Conservation (phyloP, 2,888 invertebrate genomes). For the Dione vanillae region DNA sequence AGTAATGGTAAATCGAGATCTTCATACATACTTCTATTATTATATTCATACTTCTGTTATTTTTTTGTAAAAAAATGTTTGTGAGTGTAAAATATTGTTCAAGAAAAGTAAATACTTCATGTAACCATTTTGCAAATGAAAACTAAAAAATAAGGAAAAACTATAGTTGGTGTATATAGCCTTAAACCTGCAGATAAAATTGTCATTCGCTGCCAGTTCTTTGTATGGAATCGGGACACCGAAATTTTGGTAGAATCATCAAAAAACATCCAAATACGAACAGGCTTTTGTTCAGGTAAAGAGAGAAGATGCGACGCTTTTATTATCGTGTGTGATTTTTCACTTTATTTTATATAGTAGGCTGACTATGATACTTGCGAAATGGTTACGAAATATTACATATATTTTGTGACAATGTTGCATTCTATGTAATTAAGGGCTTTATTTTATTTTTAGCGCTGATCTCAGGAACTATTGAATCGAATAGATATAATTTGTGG, state of each 20-base stretch:
- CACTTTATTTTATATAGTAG: slow-evolving; percentile 9
- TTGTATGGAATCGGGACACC: slow-evolving; percentile 6
- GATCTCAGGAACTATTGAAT: no score
- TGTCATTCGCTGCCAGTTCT: slow-evolving; percentile 11
- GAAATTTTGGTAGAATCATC: slow-evolving; percentile 17
- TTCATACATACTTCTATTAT: no score
- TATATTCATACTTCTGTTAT: no score
- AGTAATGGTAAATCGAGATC: no score
- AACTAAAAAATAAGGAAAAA: not conserved
- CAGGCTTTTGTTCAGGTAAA: slow-evolving; percentile 24
- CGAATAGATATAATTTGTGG: no score
- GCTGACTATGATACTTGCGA: not conserved
- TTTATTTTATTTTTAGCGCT: no score
- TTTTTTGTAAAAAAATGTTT: not conserved
- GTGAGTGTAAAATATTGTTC: no score
- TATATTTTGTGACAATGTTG: not conserved
- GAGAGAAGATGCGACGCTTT: slow-evolving; percentile 25
- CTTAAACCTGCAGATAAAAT: slow-evolving; percentile 8
- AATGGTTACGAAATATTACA: not conserved
- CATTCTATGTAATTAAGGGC: no score
- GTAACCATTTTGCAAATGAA: not conserved
- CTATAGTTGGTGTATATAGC: not conserved
- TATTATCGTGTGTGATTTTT: slow-evolving; percentile 14
- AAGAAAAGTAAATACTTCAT: no score
- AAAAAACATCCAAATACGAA: slow-evolving; percentile 10